Evolutionary conservation across 2,797 vertebrate species (phyloP), one percentile per base, ranked within the genome.

Genomic region (Acrocephalus scirpaceus): DNA sequence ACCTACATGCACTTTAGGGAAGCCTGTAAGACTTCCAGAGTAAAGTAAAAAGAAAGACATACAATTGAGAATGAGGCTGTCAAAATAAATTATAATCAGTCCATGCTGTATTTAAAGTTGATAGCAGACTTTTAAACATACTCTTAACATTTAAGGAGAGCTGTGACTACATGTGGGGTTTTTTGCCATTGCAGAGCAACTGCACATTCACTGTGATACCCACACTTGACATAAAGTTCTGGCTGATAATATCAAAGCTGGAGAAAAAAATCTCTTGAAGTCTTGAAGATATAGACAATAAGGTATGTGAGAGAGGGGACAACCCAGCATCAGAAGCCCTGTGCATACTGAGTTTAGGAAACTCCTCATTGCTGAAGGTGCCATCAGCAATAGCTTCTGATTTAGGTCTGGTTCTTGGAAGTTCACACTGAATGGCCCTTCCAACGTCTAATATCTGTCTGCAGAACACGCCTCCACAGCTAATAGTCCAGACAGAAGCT

Each of bases 241-340:
- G 13, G 2, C 11, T 60, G 29, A 40, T 72, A 42, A 11, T 8
- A 20, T 30, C 5, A 72, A 62, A 82, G 20, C 16, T 54, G 13
- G 10, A 78, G 23, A 6, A 58, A 62, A 45, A 0, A 0, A 17
- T 2, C 2, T 9, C 70, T 47, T 56, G 40, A 84, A 72, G 18
- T 14, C 11, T 23, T 65, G 19, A 67, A 67, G 18, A 2, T 18
- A 44, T 18, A 44, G 32, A 22, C 29, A 45, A 45, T 1, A 4
- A 82, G 13, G 38, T 8, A 29, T 0, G 3, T 1, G 16, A 40
- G 29, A 79, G 12, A 20, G 22, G 34, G 11, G 29, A 78, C 0
- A 0, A 56, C 7, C 7, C 42, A 58, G 6, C 11, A 4, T 51
- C 47, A 82, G 73, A 85, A 79, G 27, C 20, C 7, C 14, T 42